phyloP scores from a whole-genome alignment of 2,888 invertebrate genomes.

The Ditula angustiorana region DNA sequence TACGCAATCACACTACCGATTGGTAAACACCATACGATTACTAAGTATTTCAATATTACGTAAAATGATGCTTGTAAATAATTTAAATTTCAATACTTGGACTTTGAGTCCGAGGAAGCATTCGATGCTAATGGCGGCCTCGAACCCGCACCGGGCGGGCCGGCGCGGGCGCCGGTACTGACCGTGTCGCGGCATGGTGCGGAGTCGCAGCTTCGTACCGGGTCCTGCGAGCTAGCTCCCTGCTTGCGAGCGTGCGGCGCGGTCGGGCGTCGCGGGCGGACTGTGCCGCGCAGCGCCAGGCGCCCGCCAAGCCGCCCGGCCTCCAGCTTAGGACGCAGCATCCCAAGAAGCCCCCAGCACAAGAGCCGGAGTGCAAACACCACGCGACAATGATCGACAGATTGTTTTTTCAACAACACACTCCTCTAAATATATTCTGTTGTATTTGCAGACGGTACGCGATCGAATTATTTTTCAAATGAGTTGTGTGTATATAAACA shows the following conservation, averaged over 20 bases:
- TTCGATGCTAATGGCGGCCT: background rate
- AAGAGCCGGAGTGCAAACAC: too few relatives aligned
- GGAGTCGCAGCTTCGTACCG: background rate
- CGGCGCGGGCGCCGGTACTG: conserved; percentile 11
- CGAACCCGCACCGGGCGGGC: background rate
- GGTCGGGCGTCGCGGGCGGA: conserved; percentile 20
- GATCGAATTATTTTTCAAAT: too few relatives aligned
- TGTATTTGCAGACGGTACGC: too few relatives aligned
- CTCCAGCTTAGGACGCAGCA: background rate
- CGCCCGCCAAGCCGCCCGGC: background rate
- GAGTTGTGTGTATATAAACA: background rate
- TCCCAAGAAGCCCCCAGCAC: background rate
- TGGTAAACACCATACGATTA: background rate
- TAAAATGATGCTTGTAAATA: background rate
- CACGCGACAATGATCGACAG: too few relatives aligned
- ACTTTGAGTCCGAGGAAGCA: background rate
- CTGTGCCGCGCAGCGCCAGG: conserved; percentile 5
- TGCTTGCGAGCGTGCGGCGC: conserved; percentile 15
- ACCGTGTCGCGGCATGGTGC: conserved; percentile 36
- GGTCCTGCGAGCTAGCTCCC: too few relatives aligned
- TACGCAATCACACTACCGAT: background rate
- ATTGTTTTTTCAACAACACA: too few relatives aligned
- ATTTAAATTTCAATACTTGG: background rate
- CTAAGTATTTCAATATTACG: background rate
- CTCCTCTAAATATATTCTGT: too few relatives aligned